Percentiles rank a stretch among this genome's conserved stretches.
Conservation (phyloP, 2,797 vertebrate species). For the Hafferia zeledoni region DNA sequence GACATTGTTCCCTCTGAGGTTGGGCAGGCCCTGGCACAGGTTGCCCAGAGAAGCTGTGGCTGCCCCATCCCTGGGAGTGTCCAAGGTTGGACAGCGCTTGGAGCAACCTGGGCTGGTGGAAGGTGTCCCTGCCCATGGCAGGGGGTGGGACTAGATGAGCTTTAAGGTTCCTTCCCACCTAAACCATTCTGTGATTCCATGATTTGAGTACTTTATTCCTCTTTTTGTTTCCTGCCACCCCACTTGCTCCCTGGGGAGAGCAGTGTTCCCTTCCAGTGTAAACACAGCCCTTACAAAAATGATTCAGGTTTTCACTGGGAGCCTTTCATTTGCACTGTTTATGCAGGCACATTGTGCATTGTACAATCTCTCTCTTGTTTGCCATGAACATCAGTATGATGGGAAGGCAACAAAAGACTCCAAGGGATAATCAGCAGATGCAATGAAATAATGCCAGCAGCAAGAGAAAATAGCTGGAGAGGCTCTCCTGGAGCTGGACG, state of each 20-base stretch:
- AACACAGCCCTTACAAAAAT: background rate
- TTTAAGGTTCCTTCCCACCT: background rate
- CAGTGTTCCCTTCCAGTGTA: background rate
- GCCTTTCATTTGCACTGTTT: conserved; percentile 22
- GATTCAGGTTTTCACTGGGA: background rate
- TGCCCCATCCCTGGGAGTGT: background rate
- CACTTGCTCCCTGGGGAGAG: background rate
- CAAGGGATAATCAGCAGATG: background rate
- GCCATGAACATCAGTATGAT: background rate
- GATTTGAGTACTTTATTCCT: background rate
- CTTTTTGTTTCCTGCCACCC: background rate
- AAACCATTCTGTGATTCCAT: background rate
- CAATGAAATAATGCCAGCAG: background rate
- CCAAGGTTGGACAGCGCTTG: rapidly evolving
- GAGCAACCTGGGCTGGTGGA: rapidly evolving
- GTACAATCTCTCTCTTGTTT: conserved; percentile 11
- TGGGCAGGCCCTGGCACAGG: background rate
- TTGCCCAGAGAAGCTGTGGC: background rate
- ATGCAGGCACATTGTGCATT: background rate
- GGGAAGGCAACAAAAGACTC: background rate
- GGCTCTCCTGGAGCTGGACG: background rate
- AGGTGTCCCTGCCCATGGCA: background rate
- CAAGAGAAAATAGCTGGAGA: background rate
- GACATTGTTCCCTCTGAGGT: background rate
- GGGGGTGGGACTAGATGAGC: rapidly evolving